Evolutionary conservation across 2,797 vertebrate genomes (phyloP).

Genomic region (Scolopax bukidnonensis): DNA sequence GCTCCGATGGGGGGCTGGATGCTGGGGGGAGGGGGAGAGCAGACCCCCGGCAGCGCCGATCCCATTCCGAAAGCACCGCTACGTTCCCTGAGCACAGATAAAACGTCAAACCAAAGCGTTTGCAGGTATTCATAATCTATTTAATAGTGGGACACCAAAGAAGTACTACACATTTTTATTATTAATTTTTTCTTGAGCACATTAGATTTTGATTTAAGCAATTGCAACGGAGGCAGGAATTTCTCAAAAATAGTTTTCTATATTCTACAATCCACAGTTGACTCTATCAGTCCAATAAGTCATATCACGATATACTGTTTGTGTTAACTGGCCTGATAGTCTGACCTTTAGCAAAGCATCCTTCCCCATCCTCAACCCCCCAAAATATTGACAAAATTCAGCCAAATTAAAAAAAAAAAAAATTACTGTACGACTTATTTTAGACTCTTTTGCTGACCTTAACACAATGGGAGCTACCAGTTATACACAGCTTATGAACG

Average conservation of each 20-base stretch:
- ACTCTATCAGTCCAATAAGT: conserved; percentile 49
- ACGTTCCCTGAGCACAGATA: neutral
- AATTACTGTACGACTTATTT: neutral
- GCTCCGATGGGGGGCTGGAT: neutral
- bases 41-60: neutral
- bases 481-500: conserved; percentile 49
- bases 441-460: conserved; percentile 54
- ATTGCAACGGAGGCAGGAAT: conserved; percentile 59
- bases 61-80: neutral
- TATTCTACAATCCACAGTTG: conserved; percentile 59
- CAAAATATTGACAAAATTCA: conserved; percentile 40
- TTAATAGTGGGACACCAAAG: conserved; percentile 69
- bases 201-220: conserved; percentile 63
- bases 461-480: conserved; percentile 62
- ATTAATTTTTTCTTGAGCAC: conserved; percentile 58
- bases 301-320: conserved; percentile 14
- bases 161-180: conserved; percentile 46
- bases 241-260: conserved; percentile 49
- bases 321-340: conserved; percentile 12
- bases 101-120: conserved; percentile 60
- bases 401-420: neutral
- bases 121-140: conserved; percentile 60
- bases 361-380: neutral
- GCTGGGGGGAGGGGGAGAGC: neutral
- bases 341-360: conserved; percentile 37